A percentile compares a stretch with the other conserved stretches of the same genome.
Evolutionary conservation across 2,888 invertebrate species (phyloP).

Genomic region (Rugalucina vietnamica): DNA sequence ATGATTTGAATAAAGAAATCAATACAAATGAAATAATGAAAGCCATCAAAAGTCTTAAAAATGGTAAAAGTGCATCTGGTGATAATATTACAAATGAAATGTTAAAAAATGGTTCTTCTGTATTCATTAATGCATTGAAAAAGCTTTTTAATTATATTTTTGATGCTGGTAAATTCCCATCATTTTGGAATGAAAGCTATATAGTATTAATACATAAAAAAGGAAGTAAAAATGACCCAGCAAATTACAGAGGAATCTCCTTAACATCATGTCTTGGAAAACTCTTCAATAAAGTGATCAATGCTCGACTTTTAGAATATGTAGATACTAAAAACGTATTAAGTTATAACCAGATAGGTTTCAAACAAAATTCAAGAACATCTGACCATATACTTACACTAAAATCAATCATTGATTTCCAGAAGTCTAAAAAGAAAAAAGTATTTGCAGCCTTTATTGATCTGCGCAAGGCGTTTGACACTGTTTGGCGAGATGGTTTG

Average conservation of each 20-base stretch:
- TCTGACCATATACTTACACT: constrained; percentile 32
- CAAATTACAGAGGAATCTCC: constrained; percentile 29
- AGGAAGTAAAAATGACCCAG: not conserved
- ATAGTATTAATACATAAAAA: constrained; percentile 1
- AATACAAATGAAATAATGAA: too few species aligned
- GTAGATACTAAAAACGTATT: not conserved
- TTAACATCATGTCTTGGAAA: constrained; percentile 20
- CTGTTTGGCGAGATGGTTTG: constrained; percentile 33
- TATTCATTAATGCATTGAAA: not conserved
- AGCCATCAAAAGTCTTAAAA: too few species aligned
- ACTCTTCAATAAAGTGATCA: constrained; percentile 34
- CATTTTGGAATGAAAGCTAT: not conserved
- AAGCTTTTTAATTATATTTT: not conserved
- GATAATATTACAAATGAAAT: not conserved
- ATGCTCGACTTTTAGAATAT: constrained; percentile 4
- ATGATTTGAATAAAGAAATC: too few species aligned
- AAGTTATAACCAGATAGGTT: constrained; percentile 32
- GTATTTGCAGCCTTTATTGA: constrained; percentile 39
- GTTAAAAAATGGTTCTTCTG: not conserved
- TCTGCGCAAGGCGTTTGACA: constrained; percentile 44
- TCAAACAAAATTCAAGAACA: constrained; percentile 21
- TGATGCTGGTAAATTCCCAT: not conserved
- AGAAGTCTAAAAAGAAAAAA: constrained; percentile 21
- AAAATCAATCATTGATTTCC: constrained; percentile 29
- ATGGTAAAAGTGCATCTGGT: not conserved